Evolutionary conservation across 1,140 invertebrate species (phyloP).

Genomic region (Zaprionus tsacasi): DNA sequence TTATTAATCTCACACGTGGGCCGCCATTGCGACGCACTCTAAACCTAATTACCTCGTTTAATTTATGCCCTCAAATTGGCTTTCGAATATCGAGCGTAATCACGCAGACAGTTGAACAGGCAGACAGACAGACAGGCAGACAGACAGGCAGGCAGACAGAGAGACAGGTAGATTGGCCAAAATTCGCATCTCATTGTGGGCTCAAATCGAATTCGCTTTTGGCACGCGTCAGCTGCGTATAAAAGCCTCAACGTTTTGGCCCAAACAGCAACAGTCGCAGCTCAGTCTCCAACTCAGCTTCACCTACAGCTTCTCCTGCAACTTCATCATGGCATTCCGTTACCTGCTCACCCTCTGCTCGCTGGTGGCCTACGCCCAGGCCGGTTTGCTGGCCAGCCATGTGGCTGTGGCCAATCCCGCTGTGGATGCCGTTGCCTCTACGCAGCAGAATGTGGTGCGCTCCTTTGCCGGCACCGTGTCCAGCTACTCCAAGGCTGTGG

Average conservation of each 20-base stretch:
- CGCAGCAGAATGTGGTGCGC: constrained; percentile 86
- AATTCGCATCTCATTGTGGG: constrained; percentile 67
- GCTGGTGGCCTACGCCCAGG: constrained; percentile 84
- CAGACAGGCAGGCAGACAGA: constrained; percentile 16
- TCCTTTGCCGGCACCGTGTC: constrained; percentile 87
- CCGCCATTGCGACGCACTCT: constrained; percentile 14
- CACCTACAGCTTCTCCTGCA: constrained; percentile 16
- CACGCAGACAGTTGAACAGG: neutral
- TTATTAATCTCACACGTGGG: constrained; percentile 77
- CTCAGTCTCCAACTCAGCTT: constrained; percentile 30
- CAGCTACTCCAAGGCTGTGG: constrained; percentile 87
- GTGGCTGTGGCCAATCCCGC: constrained; percentile 80
- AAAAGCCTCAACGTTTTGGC: constrained; percentile 63
- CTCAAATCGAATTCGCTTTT: constrained; percentile 41
- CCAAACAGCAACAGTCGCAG: constrained; percentile 74
- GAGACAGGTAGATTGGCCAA: constrained; percentile 10
- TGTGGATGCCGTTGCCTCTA: constrained; percentile 85
- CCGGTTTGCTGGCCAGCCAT: constrained; percentile 73
- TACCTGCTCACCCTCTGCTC: constrained; percentile 84
- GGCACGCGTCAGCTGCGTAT: constrained; percentile 76
- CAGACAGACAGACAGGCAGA: neutral
- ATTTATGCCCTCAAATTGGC: constrained; percentile 72
- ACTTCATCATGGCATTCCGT: constrained; percentile 74
- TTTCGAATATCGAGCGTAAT: constrained; percentile 63
- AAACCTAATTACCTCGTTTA: constrained; percentile 74